phyloP scores from a whole-genome alignment of 2,888 invertebrate genomes.

The Cheilosia grossa region DNA sequence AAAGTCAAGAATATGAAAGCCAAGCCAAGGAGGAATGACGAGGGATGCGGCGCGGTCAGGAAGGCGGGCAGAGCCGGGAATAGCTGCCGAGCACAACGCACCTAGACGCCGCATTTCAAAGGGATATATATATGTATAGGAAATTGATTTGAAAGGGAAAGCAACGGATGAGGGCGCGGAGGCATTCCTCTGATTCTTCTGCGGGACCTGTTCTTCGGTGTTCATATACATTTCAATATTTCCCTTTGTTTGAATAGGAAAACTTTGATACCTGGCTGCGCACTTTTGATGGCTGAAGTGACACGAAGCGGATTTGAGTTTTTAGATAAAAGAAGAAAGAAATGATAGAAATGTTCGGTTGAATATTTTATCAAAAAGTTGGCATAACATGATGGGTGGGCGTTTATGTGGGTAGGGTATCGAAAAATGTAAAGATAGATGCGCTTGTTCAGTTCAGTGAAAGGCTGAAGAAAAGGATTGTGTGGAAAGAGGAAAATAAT shows the following conservation, averaged over 20 bases:
- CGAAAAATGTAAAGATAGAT: conserved; percentile 8
- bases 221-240: conserved; percentile 70
- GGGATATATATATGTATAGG: conserved; percentile 69
- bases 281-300: conserved; percentile 38
- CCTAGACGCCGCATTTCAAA: conserved; percentile 34
- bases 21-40: conserved; percentile 6
- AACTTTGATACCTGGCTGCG: conserved; percentile 68
- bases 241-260: conserved; percentile 72
- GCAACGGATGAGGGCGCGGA: conserved; percentile 51
- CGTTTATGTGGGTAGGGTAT: background rate
- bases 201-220: conserved; percentile 22
- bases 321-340: conserved; percentile 29
- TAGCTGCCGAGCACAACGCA: conserved; percentile 22
- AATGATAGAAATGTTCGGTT: conserved; percentile 24
- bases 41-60: background rate
- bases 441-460: conserved; percentile 37
- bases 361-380: no score
- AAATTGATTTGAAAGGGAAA: conserved; percentile 73
- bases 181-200: conserved; percentile 19
- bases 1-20: conserved; percentile 72
- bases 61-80: background rate
- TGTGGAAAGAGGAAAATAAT: background rate
- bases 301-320: conserved; percentile 60
- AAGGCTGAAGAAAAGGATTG: conserved; percentile 1
- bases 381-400: no score